Evolutionary conservation across 1,140 invertebrate genomes (phyloP).

Genomic region (Marisa cornuarietis): DNA sequence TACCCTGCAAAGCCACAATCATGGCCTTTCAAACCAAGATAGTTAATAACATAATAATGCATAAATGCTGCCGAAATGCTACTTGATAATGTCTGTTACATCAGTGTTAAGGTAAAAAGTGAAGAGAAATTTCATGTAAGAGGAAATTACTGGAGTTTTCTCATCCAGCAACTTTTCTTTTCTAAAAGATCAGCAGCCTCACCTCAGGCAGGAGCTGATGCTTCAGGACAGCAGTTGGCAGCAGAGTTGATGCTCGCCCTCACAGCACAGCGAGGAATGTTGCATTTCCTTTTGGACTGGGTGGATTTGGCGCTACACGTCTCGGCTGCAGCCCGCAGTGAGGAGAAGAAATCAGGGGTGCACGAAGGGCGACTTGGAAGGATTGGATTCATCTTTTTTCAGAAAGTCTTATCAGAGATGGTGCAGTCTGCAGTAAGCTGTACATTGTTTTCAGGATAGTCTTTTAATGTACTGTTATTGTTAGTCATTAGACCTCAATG

Average conservation of each 20-base stretch:
- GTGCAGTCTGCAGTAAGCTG: constrained; percentile 55
- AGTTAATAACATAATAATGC: too few species aligned
- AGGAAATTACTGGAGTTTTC: too few species aligned
- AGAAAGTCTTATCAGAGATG: constrained; percentile 55
- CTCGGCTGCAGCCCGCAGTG: constrained; percentile 33
- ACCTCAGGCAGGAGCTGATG: constrained; percentile 69
- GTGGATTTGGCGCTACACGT: constrained; percentile 70
- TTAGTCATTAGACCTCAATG: too few species aligned
- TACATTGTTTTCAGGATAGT: too few species aligned
- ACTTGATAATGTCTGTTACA: too few species aligned
- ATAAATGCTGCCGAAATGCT: too few species aligned
- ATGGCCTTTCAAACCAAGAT: too few species aligned
- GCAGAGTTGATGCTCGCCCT: constrained; percentile 72
- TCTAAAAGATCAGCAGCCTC: constrained; percentile 65
- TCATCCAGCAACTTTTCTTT: constrained; percentile 20
- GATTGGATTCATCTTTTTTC: constrained; percentile 52
- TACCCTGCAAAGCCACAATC: too few species aligned
- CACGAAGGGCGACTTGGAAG: constrained; percentile 32
- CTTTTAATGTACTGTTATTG: too few species aligned
- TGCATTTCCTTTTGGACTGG: constrained; percentile 75
- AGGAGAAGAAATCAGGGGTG: constrained; percentile 22
- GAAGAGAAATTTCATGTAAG: too few species aligned
- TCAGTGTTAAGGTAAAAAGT: too few species aligned
- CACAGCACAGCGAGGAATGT: constrained; percentile 73
- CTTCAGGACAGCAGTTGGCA: constrained; percentile 67